These are phyloP conservation scores for Caranx ignobilis DNA, from an alignment of 2,113 vertebrate species.

Conservation along the genomic window DNA sequence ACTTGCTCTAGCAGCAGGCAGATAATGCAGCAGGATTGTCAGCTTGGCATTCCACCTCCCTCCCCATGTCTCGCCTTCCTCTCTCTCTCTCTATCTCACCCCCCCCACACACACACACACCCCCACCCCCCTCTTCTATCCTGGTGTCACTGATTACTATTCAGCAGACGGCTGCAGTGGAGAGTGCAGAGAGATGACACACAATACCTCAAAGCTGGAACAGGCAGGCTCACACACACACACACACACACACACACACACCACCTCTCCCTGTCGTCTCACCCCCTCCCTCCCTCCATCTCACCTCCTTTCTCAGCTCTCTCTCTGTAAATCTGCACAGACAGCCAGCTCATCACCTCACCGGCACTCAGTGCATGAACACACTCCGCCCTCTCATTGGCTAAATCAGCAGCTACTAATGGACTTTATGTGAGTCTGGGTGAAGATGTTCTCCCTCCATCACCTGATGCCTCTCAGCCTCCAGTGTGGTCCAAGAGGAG, in stretches of 20 bases:
- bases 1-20: constrained; percentile 75
- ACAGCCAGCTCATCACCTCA: constrained; percentile 48
- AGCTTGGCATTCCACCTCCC: constrained; percentile 84
- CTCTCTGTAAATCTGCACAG: constrained; percentile 70
- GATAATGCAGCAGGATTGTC: constrained; percentile 88
- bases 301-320: constrained; percentile 48
- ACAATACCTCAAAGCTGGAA: constrained; percentile 89
- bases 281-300: constrained; percentile 14
- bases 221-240: constrained; percentile 78
- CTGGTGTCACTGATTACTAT: constrained; percentile 89
- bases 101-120: constrained; percentile 14
- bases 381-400: constrained; percentile 11
- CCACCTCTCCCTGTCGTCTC: constrained; percentile 64
- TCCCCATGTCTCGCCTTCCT: constrained; percentile 66
- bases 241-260: too few species aligned
- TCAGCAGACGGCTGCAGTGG: constrained; percentile 89
- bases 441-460: not conserved
- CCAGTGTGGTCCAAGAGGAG: not conserved
- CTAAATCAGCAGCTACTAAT: constrained; percentile 8
- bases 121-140: constrained; percentile 48
- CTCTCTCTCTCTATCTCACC: constrained; percentile 75
- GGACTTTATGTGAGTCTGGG: not conserved
- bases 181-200: constrained; percentile 89
- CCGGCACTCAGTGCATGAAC: not conserved
- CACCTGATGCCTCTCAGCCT: not conserved